These are phyloP conservation scores for Alcis repandata DNA, from an alignment of 2,888 invertebrate species.

Conservation along the genomic window DNA sequence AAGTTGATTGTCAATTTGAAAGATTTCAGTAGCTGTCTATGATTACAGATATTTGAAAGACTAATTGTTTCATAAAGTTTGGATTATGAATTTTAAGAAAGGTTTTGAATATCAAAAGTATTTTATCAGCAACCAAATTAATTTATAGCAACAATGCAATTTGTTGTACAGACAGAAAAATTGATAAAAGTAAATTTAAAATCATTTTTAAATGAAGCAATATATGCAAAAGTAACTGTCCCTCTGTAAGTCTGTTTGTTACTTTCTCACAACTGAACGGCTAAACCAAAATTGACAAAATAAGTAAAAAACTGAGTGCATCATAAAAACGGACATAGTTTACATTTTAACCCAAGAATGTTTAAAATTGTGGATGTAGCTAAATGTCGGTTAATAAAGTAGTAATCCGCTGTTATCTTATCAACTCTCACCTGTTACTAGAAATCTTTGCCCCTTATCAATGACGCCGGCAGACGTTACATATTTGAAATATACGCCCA, in stretches of 20 bases:
- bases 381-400: conserved; percentile 1
- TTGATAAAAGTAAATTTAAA: too few relatives aligned
- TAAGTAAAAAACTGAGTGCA: too few relatives aligned
- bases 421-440: conserved; percentile 6
- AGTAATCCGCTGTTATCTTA: neutral
- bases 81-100: neutral
- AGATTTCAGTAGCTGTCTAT: neutral
- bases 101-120: neutral
- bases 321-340: too few relatives aligned
- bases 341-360: too few relatives aligned
- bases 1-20: neutral
- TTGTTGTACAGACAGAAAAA: too few relatives aligned
- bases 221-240: too few relatives aligned
- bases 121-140: too few relatives aligned
- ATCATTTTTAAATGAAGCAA: too few relatives aligned
- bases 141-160: too few relatives aligned
- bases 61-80: neutral
- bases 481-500: conserved; percentile 3
- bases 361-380: neutral
- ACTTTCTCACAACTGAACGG: too few relatives aligned
- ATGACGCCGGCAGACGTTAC: conserved; percentile 5
- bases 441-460: conserved; percentile 15
- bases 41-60: conserved; percentile 1
- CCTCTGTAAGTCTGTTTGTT: too few relatives aligned
- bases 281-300: too few relatives aligned